Evolutionary conservation across 2,113 vertebrate genomes (phyloP).

Genomic region (Cephalopholis sonnerati): DNA sequence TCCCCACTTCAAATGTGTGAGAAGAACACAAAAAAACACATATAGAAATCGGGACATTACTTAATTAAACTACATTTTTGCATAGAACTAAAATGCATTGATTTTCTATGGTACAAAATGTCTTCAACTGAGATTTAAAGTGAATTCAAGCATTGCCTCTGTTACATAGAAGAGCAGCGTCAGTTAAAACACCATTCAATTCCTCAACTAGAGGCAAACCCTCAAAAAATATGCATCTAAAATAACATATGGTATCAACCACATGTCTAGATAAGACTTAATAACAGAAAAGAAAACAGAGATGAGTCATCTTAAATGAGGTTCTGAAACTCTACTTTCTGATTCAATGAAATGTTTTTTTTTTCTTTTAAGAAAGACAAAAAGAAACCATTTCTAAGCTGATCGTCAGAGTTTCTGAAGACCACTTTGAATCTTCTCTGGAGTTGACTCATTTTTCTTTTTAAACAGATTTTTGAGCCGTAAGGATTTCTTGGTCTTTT

Average conservation of each 20-base stretch:
- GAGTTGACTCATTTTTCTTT: constrained; percentile 86
- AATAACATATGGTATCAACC: constrained; percentile 31
- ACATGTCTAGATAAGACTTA: constrained; percentile 61
- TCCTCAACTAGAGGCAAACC: constrained; percentile 33
- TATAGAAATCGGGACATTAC: background rate
- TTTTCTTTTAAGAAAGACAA: no score
- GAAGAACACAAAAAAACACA: background rate
- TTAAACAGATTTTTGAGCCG: constrained; percentile 97
- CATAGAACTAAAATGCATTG: background rate
- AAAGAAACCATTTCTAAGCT: background rate
- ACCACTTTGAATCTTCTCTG: constrained; percentile 74
- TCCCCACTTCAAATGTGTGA: background rate
- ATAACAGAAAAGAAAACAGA: constrained; percentile 8
- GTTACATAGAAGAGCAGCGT: constrained; percentile 30
- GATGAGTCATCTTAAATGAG: background rate
- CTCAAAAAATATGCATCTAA: constrained; percentile 22
- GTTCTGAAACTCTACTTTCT: constrained; percentile 12
- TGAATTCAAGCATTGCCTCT: constrained; percentile 35
- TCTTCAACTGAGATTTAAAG: background rate
- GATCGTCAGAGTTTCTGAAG: constrained; percentile 78
- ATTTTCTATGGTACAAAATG: background rate
- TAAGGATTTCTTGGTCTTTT: constrained; percentile 92
- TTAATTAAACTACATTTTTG: background rate
- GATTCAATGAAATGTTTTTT: constrained; percentile 29
- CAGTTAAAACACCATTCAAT: constrained; percentile 16